Conservation (phyloP, 2,113 vertebrate genomes). For the Capreolus pygargus region DNA sequence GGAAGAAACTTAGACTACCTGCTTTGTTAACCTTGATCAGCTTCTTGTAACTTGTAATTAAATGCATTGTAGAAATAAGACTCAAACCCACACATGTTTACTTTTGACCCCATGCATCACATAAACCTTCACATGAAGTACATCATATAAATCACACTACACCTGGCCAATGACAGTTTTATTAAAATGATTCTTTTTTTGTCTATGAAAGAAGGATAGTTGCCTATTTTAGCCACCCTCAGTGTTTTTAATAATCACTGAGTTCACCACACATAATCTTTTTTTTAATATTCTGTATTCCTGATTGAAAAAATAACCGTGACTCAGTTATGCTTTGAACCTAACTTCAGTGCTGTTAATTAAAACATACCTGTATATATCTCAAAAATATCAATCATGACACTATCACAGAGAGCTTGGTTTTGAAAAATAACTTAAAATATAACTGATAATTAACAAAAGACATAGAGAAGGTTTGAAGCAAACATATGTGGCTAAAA, state of each 20-base stretch:
- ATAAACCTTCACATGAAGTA: background rate
- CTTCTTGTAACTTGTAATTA: background rate
- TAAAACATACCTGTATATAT: background rate
- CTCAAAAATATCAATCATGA: background rate
- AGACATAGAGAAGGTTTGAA: background rate
- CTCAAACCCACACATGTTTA: background rate
- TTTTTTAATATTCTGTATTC: background rate
- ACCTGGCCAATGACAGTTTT: background rate
- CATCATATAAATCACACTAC: background rate
- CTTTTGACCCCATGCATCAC: background rate
- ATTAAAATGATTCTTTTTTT: background rate
- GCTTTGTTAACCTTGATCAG: background rate
- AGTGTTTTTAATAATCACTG: background rate
- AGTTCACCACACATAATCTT: background rate
- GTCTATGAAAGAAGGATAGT: background rate
- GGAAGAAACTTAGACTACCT: background rate
- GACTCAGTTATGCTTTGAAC: background rate
- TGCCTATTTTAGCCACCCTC: background rate
- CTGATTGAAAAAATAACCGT: background rate
- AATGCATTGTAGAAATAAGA: background rate
- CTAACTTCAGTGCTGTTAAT: constrained; percentile 24
- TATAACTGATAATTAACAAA: background rate
- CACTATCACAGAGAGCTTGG: background rate
- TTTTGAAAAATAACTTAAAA: constrained; percentile 11
- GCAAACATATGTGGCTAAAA: background rate